Conservation (phyloP, 1,140 invertebrate species). For the Rhynchophorus ferrugineus region DNA sequence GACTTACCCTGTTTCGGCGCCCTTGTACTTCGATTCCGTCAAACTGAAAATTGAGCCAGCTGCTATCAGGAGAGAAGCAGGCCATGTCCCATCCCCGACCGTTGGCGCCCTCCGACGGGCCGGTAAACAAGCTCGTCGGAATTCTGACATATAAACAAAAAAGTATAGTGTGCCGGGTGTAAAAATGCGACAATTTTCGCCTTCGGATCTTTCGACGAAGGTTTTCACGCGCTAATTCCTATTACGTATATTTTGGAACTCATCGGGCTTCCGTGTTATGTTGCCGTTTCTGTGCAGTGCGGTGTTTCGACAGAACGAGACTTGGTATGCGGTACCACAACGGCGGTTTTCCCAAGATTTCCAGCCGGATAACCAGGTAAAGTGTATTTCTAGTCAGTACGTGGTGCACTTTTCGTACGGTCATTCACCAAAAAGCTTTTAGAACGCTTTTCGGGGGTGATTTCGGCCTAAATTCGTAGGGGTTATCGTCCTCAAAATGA, state of each 20-base stretch:
- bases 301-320: slow-evolving; percentile 9
- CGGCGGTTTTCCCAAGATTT: slow-evolving; percentile 1
- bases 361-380: slow-evolving; percentile 1
- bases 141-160: slow-evolving; percentile 15
- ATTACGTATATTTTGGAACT: background rate
- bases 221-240: background rate
- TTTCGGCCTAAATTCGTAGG: background rate
- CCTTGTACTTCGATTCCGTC: too few species aligned
- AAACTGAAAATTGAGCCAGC: too few species aligned
- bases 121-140: background rate
- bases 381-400: slow-evolving; percentile 4
- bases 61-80: too few species aligned
- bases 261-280: slow-evolving; percentile 4
- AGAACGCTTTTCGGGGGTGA: background rate
- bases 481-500: slow-evolving; percentile 3
- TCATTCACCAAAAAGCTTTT: background rate
- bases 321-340: slow-evolving; percentile 12
- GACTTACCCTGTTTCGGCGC: too few species aligned
- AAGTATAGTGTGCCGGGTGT: slow-evolving; percentile 9
- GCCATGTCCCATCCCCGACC: too few species aligned
- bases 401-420: background rate
- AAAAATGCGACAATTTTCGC: background rate
- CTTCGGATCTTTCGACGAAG: background rate
- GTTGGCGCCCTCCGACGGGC: slow-evolving; percentile 5
- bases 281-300: slow-evolving; percentile 19